Conservation (phyloP, 2,888 invertebrate species). For the Lamellibrachia columna region DNA sequence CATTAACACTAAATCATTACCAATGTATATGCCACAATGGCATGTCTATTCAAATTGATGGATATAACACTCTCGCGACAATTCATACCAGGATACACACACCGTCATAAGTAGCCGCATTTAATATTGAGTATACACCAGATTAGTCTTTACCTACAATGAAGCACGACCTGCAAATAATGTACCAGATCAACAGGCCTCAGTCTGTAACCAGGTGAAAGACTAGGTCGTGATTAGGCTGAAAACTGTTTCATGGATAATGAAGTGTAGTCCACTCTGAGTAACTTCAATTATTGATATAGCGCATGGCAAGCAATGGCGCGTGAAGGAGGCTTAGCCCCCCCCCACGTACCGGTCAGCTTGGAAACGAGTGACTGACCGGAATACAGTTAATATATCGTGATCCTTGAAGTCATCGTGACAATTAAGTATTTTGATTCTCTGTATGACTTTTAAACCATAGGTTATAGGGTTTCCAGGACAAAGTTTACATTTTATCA, state of each 20-base stretch:
- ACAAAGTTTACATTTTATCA: too few relatives aligned
- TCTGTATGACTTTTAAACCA: not conserved
- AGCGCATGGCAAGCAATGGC: not conserved
- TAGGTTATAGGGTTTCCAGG: too few relatives aligned
- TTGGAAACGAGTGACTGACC: not conserved
- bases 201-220: not conserved
- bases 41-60: not conserved
- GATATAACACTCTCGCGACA: not conserved
- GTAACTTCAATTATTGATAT: not conserved
- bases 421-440: not conserved
- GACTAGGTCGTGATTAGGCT: not conserved
- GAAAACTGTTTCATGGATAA: not conserved
- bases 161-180: not conserved
- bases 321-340: not conserved
- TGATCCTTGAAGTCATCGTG: not conserved
- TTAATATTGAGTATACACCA: not conserved
- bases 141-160: not conserved
- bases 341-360: not conserved
- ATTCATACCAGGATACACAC: not conserved
- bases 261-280: not conserved
- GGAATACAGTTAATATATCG: not conserved
- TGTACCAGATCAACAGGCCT: not conserved
- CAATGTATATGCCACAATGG: not conserved
- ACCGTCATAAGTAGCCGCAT: not conserved
- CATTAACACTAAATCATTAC: not conserved